Conservation (phyloP, 2,113 vertebrate species). For the Actinemys pallida region DNA sequence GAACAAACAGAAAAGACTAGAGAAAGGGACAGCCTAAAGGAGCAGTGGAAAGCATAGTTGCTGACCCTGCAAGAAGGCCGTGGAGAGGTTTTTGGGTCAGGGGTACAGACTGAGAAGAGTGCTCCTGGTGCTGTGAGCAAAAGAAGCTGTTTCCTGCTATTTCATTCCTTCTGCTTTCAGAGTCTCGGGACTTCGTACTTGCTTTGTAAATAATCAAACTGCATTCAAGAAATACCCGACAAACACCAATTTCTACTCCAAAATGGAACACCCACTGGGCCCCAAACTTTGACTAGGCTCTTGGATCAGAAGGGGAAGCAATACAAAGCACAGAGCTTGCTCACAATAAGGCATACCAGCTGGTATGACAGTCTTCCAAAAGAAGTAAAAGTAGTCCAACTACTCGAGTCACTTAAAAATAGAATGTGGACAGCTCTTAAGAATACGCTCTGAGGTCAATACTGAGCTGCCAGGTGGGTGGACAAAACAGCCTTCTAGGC, state of each 20-base stretch:
- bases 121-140: neutral
- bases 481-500: neutral
- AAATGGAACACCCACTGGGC: neutral
- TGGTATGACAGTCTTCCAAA: neutral
- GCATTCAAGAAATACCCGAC: neutral
- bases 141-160: neutral
- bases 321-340: neutral
- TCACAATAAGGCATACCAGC: neutral
- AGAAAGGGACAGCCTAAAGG: neutral
- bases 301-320: neutral
- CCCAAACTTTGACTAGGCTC: neutral
- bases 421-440: neutral
- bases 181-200: neutral
- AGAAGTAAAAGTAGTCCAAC: neutral
- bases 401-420: neutral
- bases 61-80: neutral
- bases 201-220: neutral
- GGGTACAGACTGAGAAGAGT: neutral
- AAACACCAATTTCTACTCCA: neutral
- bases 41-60: neutral
- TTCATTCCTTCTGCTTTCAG: neutral
- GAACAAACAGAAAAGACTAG: neutral
- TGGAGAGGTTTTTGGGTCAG: neutral
- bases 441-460: neutral
- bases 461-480: neutral